Percentiles rank a stretch among this genome's conserved stretches.
Conservation (phyloP, 2,888 invertebrate genomes). For the Tyria jacobaeae region DNA sequence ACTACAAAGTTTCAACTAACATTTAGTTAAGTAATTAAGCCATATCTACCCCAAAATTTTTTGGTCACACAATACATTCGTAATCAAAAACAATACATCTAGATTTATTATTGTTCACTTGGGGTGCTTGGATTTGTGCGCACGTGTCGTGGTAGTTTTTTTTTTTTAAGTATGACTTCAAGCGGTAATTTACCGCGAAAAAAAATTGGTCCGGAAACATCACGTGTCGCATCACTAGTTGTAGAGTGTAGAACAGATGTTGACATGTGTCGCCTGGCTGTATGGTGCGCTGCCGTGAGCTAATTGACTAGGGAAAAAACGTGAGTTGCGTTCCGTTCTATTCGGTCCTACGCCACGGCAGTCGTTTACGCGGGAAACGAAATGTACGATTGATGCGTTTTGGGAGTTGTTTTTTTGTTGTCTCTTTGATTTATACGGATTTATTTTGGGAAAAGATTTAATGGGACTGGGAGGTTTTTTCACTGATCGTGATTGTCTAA, state of each 20-base stretch:
- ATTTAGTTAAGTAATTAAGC: slow-evolving; percentile 21
- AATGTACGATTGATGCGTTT: slow-evolving; percentile 57
- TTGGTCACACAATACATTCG: slow-evolving; percentile 22
- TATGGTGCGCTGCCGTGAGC: slow-evolving; percentile 65
- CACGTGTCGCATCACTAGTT: slow-evolving; percentile 74
- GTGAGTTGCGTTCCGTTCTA: slow-evolving; percentile 58
- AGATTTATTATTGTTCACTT: slow-evolving; percentile 52
- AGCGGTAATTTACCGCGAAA: slow-evolving; percentile 76
- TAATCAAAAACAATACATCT: slow-evolving; percentile 37
- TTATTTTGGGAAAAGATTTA: slow-evolving; percentile 22
- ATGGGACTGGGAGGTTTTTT: not conserved
- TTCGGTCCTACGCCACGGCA: slow-evolving; percentile 22
- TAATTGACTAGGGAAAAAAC: slow-evolving; percentile 81
- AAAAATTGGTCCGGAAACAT: slow-evolving; percentile 78
- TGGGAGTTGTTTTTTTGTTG: slow-evolving; percentile 42
- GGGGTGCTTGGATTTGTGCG: slow-evolving; percentile 34
- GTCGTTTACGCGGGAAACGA: slow-evolving; percentile 54
- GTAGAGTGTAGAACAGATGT: slow-evolving; percentile 83
- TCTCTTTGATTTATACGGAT: slow-evolving; percentile 33
- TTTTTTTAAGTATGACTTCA: slow-evolving; percentile 61
- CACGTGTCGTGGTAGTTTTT: slow-evolving; percentile 60
- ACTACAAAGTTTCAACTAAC: not conserved
- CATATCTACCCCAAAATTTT: slow-evolving; percentile 15
- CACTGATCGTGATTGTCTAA: not conserved
- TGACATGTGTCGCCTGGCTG: slow-evolving; percentile 77